Percentiles rank a stretch among this genome's conserved stretches.
These are phyloP conservation scores for Rhamphomyia laevipes DNA, from an alignment of 2,888 invertebrate genomes.

Conservation along the genomic window DNA sequence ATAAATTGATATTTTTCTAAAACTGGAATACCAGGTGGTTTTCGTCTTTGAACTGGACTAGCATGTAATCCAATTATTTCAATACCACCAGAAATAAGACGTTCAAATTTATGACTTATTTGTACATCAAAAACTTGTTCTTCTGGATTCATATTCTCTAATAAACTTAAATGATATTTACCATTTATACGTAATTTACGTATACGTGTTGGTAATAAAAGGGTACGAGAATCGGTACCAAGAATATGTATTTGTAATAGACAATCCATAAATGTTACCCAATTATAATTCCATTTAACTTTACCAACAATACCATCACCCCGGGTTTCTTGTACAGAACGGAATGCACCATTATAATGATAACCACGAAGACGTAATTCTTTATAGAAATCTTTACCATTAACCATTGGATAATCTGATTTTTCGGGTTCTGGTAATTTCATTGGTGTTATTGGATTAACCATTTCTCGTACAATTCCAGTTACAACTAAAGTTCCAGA, in stretches of 20 bases:
- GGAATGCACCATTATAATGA: constrained; percentile 40
- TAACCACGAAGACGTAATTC: constrained; percentile 61
- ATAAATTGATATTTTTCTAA: constrained; percentile 65
- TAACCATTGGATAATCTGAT: constrained; percentile 31
- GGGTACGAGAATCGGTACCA: constrained; percentile 52
- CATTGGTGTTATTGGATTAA: constrained; percentile 18
- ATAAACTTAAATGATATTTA: constrained; percentile 43
- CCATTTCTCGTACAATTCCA: constrained; percentile 46
- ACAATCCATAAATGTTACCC: constrained; percentile 81
- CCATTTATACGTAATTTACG: constrained; percentile 58
- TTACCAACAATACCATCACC: constrained; percentile 31
- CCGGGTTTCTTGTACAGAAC: constrained; percentile 26
- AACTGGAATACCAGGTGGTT: constrained; percentile 60
- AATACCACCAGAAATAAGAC: constrained; percentile 56
- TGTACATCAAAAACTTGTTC: constrained; percentile 29
- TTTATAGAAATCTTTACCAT: constrained; percentile 55
- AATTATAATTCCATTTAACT: constrained; percentile 63
- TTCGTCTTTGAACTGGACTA: constrained; percentile 56
- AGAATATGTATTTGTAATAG: constrained; percentile 75
- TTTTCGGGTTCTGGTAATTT: constrained; percentile 18
- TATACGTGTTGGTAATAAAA: constrained; percentile 65
- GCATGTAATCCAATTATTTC: constrained; percentile 67
- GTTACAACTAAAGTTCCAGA: constrained; percentile 57
- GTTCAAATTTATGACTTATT: constrained; percentile 24
- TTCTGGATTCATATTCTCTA: constrained; percentile 33